A percentile compares a stretch with the other conserved stretches of the same genome.
These are phyloP conservation scores for Phasianus colchicus DNA, from an alignment of 2,113 vertebrate genomes.

Conservation along the genomic window DNA sequence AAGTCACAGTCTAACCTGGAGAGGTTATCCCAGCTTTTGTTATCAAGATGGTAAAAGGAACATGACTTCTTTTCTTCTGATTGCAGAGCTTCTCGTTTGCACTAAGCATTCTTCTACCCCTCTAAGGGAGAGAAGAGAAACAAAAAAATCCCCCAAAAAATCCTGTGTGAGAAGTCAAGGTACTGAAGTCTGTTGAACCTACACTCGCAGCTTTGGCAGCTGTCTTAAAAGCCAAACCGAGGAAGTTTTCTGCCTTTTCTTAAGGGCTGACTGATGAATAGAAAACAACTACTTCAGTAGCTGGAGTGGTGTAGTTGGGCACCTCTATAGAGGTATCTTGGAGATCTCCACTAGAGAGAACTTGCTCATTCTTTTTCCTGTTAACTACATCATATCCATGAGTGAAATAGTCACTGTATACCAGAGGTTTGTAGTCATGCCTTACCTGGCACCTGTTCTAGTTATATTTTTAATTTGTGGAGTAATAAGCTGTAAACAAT, in stretches of 20 bases:
- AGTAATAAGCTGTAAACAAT: background rate
- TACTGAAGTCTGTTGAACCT: background rate
- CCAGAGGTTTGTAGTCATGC: rapidly evolving
- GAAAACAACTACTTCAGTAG: background rate
- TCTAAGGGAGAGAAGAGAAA: background rate
- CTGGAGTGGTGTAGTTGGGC: background rate
- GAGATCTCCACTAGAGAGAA: background rate
- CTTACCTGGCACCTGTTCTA: background rate
- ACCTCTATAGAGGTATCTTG: background rate
- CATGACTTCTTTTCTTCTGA: background rate
- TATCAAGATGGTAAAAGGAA: background rate
- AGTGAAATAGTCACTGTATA: rapidly evolving
- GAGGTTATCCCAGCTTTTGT: background rate
- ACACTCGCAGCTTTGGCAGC: no score
- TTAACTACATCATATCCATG: background rate
- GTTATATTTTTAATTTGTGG: background rate
- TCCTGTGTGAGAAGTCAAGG: background rate
- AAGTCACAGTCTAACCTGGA: background rate
- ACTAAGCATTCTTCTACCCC: background rate
- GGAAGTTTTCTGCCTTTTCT: background rate
- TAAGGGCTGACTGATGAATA: background rate
- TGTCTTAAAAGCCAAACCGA: background rate
- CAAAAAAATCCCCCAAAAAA: background rate
- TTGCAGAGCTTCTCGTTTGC: background rate
- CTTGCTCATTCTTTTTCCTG: background rate